A percentile compares a stretch with the other conserved stretches of the same genome.
Evolutionary conservation across 2,888 invertebrate species (phyloP).

Genomic region (Pollenia amentaria): DNA sequence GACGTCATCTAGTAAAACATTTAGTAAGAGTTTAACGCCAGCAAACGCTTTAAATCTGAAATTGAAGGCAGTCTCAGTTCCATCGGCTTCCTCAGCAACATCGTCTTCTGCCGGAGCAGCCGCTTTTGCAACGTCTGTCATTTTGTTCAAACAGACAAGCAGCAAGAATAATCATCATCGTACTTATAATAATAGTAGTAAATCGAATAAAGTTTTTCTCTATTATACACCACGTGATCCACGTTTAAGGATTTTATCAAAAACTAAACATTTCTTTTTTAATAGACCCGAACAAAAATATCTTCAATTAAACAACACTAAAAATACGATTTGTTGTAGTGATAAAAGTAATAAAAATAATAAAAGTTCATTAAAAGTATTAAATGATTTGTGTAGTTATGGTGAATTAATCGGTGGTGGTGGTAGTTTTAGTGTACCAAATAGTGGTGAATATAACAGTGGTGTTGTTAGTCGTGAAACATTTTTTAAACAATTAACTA

Average conservation of each 20-base stretch:
- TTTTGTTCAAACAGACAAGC: conserved; percentile 64
- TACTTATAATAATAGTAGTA: conserved; percentile 82
- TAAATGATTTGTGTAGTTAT: conserved; percentile 83
- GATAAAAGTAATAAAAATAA: background rate
- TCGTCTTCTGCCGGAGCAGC: conserved; percentile 46
- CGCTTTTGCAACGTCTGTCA: conserved; percentile 64
- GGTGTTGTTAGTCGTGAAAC: conserved; percentile 45
- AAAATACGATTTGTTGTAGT: conserved; percentile 19
- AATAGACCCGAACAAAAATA: conserved; percentile 57
- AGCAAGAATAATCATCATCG: conserved; percentile 80
- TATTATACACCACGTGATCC: conserved; percentile 84
- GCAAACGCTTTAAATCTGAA: conserved; percentile 63
- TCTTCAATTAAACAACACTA: conserved; percentile 7
- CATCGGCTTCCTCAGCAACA: conserved; percentile 62
- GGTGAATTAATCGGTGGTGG: conserved; percentile 83
- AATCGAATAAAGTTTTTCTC: conserved; percentile 84
- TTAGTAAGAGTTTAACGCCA: conserved; percentile 56
- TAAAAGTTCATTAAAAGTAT: conserved; percentile 80
- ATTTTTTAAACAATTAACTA: conserved; percentile 63
- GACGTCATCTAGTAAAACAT: conserved; percentile 26
- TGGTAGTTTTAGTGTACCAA: conserved; percentile 1
- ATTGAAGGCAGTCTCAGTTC: conserved; percentile 64
- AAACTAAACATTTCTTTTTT: conserved; percentile 71
- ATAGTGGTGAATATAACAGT: conserved; percentile 46
- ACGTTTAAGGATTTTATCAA: conserved; percentile 82